Evolutionary conservation across 2,797 vertebrate genomes (phyloP).

Genomic region (Oreochromis mossambicus): DNA sequence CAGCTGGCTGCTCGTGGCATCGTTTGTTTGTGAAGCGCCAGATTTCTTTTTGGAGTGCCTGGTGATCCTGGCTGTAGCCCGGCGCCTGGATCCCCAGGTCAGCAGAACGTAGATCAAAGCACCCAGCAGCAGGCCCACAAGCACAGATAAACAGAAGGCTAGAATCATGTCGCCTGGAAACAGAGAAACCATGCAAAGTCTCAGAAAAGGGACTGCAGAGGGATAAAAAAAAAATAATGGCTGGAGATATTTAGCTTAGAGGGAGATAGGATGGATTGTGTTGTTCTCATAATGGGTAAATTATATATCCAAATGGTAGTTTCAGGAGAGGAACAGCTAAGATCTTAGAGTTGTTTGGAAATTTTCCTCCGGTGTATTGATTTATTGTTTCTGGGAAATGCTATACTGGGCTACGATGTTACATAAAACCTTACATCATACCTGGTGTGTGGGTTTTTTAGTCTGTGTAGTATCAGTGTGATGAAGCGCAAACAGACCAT

Average conservation of each 20-base stretch:
- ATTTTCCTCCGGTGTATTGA: constrained; percentile 32
- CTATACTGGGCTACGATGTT: constrained; percentile 35
- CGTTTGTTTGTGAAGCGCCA: constrained; percentile 49
- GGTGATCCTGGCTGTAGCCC: constrained; percentile 87
- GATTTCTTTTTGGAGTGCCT: constrained; percentile 74
- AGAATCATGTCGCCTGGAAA: constrained; percentile 84
- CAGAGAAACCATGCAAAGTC: neutral
- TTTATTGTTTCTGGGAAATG: constrained; percentile 24
- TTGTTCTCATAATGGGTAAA: constrained; percentile 1
- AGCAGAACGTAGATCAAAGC: constrained; percentile 85
- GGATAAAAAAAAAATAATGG: neutral
- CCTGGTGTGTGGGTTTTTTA: constrained; percentile 40
- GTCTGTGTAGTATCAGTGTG: neutral
- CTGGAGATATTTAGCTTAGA: neutral
- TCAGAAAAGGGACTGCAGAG: neutral
- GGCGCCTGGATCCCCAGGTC: constrained; percentile 84
- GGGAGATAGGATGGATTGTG: neutral
- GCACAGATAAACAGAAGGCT: constrained; percentile 90
- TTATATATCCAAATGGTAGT: constrained; percentile 9
- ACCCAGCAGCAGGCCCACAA: constrained; percentile 86
- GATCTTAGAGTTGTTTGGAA: neutral
- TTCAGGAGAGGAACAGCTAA: neutral
- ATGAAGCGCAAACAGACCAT: neutral
- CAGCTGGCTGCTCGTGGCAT: constrained; percentile 64
- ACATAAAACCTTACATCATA: constrained; percentile 59